Evolutionary conservation across 1,140 invertebrate genomes (phyloP), one percentile per base, ranked within the genome.

Genomic region (Nasonia giraulti): DNA sequence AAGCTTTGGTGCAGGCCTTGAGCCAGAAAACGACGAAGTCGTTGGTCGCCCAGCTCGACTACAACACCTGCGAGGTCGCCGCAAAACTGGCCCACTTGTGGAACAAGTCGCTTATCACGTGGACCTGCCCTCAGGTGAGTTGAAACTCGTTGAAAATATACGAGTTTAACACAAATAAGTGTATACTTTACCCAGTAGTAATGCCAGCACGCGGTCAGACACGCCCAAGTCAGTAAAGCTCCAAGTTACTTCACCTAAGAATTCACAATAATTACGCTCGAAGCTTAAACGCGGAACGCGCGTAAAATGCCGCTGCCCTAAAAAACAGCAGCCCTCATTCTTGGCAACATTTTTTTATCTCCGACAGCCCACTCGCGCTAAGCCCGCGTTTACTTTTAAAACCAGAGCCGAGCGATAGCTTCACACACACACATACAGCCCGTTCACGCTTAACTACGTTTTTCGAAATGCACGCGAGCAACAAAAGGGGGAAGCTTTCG

Each of bases 91-190:
- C 93, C 37, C 89, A 91, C 85, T 90, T 93, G 68, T 93, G 93
- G 92, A 92, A 92, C 62, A 93, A 93, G 83, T 91, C 92, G 11
- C 88, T 94, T 20, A 87, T 94, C 81, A 93, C 93, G 23, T 94
- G 93, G 93, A 93, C 92, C 68, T 93, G 93, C 85, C 93, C 92
- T 83, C 89, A 93, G 89, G 93, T 93, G 85, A 91, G 76, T 78
- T 8, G 40, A 44, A 44, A 37, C 33, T 37, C 27, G 27, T 1
- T 27, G 27, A 27, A 27, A 27, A 27, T 27, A 27, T 27, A 27
- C 27, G 27, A 27, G 27, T 27, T 27, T 27, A 27, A 1, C 27
- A 27, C 27, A 27, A 27, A 27, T 27, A 27, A 27, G 27, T 27
- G 27, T 27, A 27, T 27, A 27, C 27, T 27, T 27, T 27, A 27